A percentile compares a stretch with the other conserved stretches of the same genome.
Evolutionary conservation across 2,888 invertebrate species (phyloP).

Genomic region (Hydrotaea cyrtoneurina): DNA sequence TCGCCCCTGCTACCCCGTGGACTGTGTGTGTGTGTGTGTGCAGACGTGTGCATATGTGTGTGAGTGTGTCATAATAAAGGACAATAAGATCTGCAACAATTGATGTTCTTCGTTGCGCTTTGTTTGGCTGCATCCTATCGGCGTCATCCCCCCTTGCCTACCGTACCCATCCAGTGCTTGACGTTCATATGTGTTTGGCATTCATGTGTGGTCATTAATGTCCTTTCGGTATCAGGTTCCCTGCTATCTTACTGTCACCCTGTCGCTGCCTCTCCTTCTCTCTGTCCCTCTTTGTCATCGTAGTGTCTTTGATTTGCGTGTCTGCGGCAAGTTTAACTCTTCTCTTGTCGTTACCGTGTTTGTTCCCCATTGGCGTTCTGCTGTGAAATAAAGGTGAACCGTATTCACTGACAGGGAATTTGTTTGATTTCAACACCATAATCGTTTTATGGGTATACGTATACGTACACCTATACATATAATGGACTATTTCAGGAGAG

Average conservation of each 20-base stretch:
- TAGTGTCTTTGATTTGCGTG: neutral
- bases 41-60: neutral
- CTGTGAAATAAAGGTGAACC: conserved; percentile 12
- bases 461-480: too few relatives aligned
- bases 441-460: conserved; percentile 10
- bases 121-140: neutral
- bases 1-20: neutral
- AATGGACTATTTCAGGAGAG: neutral
- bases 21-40: neutral
- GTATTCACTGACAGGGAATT: neutral
- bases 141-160: neutral
- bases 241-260: neutral
- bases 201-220: conserved; percentile 7
- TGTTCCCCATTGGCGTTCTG: neutral
- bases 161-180: too few relatives aligned
- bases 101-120: neutral
- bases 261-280: too few relatives aligned
- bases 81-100: conserved; percentile 12
- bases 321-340: conserved; percentile 4
- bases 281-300: neutral
- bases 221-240: conserved; percentile 3
- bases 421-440: conserved; percentile 16
- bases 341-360: neutral
- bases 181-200: neutral
- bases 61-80: neutral